Conservation (phyloP, 2,113 vertebrate genomes). For the Phaethon lepturus region DNA sequence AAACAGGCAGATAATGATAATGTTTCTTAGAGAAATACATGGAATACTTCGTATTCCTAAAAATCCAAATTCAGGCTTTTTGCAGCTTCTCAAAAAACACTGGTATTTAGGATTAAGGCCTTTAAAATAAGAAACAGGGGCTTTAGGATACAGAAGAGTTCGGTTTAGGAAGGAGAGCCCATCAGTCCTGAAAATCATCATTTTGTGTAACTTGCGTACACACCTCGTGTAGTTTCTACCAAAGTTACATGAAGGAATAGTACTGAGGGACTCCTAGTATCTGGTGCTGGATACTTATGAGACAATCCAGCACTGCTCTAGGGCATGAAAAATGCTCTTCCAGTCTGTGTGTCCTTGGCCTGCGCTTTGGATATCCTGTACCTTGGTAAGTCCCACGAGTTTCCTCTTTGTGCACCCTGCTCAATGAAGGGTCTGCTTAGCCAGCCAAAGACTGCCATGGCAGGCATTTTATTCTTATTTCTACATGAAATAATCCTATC, state of each 20-base stretch:
- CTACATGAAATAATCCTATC: not conserved
- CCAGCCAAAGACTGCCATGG: not conserved
- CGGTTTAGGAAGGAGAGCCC: not conserved
- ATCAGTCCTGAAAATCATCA: not conserved
- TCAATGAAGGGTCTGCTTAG: not conserved
- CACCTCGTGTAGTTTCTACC: not conserved
- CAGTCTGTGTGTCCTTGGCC: not conserved
- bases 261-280: not conserved
- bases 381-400: not conserved
- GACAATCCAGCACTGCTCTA: not conserved
- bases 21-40: not conserved
- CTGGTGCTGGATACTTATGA: not conserved
- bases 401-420: not conserved
- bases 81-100: not conserved
- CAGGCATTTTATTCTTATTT: not conserved
- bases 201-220: not conserved
- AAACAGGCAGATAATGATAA: not conserved
- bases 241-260: not conserved
- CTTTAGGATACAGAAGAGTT: not conserved
- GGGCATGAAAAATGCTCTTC: not conserved
- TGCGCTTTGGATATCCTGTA: not conserved
- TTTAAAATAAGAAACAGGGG: not conserved
- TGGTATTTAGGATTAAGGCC: not conserved
- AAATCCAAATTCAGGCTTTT: not conserved
- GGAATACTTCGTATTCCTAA: not conserved